Evolutionary conservation across 2,113 vertebrate genomes (phyloP).

Genomic region (Brienomyrus brachyistius): DNA sequence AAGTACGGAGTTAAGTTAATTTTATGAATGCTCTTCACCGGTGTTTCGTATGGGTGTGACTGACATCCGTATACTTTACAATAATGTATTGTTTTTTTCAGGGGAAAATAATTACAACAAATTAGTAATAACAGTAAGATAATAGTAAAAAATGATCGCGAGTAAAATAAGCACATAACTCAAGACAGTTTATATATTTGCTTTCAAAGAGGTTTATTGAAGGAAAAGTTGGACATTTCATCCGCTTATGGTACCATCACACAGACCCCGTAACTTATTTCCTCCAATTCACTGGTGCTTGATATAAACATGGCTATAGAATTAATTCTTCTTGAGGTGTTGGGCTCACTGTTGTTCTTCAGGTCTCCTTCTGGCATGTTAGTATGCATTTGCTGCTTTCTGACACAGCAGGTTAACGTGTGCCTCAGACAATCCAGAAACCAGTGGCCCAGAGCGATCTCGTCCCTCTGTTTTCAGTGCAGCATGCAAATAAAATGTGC

Average conservation of each 20-base stretch:
- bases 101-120: neutral
- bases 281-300: slow-evolving; percentile 36
- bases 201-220: slow-evolving; percentile 69
- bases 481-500: slow-evolving; percentile 69
- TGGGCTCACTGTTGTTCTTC: slow-evolving; percentile 14
- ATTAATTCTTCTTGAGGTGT: slow-evolving; percentile 14
- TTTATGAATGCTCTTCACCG: neutral
- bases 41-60: neutral
- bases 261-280: slow-evolving; percentile 47
- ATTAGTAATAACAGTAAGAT: neutral
- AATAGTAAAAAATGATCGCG: neutral
- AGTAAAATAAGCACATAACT: neutral
- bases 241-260: slow-evolving; percentile 55
- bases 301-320: slow-evolving; percentile 41
- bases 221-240: slow-evolving; percentile 62
- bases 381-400: slow-evolving; percentile 37
- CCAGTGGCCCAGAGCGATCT: slow-evolving; percentile 40
- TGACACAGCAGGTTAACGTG: slow-evolving; percentile 39
- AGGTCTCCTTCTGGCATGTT: slow-evolving; percentile 47
- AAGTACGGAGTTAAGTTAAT: neutral
- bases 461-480: slow-evolving; percentile 48
- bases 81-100: neutral
- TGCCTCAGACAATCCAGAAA: slow-evolving; percentile 47
- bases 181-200: neutral
- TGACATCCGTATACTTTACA: neutral